Evolutionary conservation across 2,888 invertebrate species (phyloP), one percentile per base, ranked within the genome.

Genomic region (Agrochola lota): DNA sequence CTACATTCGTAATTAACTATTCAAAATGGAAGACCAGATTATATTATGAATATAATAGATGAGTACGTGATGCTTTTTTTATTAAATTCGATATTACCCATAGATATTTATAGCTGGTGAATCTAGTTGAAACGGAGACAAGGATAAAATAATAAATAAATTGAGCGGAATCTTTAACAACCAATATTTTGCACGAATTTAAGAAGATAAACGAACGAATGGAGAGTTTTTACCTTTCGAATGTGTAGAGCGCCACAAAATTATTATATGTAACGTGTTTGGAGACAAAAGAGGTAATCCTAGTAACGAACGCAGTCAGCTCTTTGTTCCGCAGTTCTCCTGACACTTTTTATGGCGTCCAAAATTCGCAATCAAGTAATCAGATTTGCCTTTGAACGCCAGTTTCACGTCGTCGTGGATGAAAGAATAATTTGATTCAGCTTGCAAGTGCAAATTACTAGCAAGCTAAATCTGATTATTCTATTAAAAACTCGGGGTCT

Each of bases 281-380:
- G 26, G 26, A 60, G 30, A 71, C 60, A 63, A 81, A 79, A 74
- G 30, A 62, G 52, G 74, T 69, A 60, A 77, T 40, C 43, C 55
- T 57, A 9, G 55, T 64, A 63, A 78, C 59, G 69, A 78, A 66
- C 43, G n/a, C 63, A 77, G 69, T 35, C 64, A 59, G 63, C 55
- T 30, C 79, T 82, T 85, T 78, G 63, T 81, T 46, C 78, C 52
- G 12, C 8, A 68, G n/a, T 40, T 66, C 26, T 67, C 63, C 59
- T 55, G 67, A 57, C 74, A 79, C 74, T 80, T 85, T 80, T 81
- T 68, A 80, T 71, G 81, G 81, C 74, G 84, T 84, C 43, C 77
- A 75, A 86, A 89, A 89, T 91, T 91, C 80, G 90, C 93, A 94
- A 94, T 94, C 93, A 93, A 89, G 91, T 93, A 94, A 94, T 93